phyloP scores from a whole-genome alignment of 2,888 invertebrate genomes.

The Dermolepida albohirtum region DNA sequence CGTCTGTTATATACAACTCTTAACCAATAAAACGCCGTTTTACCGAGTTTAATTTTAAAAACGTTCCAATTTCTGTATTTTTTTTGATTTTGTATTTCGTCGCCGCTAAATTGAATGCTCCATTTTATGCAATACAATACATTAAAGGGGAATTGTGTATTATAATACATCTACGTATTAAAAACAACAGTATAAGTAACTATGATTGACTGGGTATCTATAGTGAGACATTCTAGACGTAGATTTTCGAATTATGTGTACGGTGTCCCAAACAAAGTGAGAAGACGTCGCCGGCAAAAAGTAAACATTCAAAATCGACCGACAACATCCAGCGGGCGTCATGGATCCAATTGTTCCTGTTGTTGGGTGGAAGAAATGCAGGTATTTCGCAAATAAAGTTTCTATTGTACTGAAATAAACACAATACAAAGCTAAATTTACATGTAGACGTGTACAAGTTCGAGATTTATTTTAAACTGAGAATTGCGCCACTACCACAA shows the following conservation, averaged over 20 bases:
- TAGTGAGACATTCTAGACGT: constrained; percentile 77
- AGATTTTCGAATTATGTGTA: constrained; percentile 79
- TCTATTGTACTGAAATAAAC: neutral
- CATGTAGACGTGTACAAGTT: too few relatives aligned
- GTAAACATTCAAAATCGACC: constrained; percentile 40
- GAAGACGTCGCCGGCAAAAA: constrained; percentile 68
- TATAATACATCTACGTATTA: too few relatives aligned
- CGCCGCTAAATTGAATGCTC: too few relatives aligned
- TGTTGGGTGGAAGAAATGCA: constrained; percentile 63
- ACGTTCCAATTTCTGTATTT: too few relatives aligned
- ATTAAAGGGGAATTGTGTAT: too few relatives aligned
- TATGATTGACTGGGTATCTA: constrained; percentile 85
- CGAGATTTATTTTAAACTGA: too few relatives aligned
- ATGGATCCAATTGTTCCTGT: constrained; percentile 60
- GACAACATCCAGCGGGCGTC: constrained; percentile 41
- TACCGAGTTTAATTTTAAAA: too few relatives aligned
- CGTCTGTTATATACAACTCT: constrained; percentile 15
- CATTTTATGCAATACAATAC: too few relatives aligned
- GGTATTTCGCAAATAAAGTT: constrained; percentile 50
- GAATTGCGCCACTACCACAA: too few relatives aligned
- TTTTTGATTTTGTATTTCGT: too few relatives aligned
- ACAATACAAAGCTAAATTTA: neutral
- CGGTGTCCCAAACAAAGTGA: constrained; percentile 73
- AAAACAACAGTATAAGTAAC: neutral
- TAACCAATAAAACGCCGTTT: too few relatives aligned